Base-by-base conservation (phyloP, 2,888 invertebrate genomes). In the Oscheius onirici region DNA sequence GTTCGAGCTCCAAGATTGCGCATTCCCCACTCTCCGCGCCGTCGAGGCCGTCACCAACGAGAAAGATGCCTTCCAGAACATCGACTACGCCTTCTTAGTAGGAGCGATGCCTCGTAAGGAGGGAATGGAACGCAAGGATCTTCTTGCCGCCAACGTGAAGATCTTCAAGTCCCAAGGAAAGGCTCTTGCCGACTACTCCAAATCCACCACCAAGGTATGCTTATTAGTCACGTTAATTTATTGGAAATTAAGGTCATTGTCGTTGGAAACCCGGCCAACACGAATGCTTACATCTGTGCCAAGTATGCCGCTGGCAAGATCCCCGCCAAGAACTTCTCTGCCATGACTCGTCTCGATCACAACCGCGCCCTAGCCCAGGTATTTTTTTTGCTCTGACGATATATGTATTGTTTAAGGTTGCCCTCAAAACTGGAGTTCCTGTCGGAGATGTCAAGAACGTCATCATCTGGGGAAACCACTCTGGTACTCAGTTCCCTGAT, bases 381-480 rank as follows among this genome's bases (percentile, higher is more conserved):
- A 73, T 6, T 13, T 52, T 52, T 49, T 17, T 58, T 3, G 24
- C 24, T 13, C 40, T 26, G n/a, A 43, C 26, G 15, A 22, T 24
- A 34, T 8, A 34, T 10, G 8, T 22, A 20, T 43, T 52, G 26
- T 55, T 78, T 52, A 80, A 90, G 89, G 88, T 90, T 84, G 90
- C 90, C 28, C 80, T 83, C 2, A 86, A 88, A 55, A 77, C 90
- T 17, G 89, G 89, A 70, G 82, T 82, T 20, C 76, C 84, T 11
- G 81, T 94, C 34, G 91, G 92, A 74, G 91, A 92, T 87, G 93
- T 97, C 0, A 92, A 92, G 85, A 96, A 96, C 88, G 92, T 95
- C 17, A 93, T 95, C 75, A 97, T 99, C 88, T 99, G 99, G 99
- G 99, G 99, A 55, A 99, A 99, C 90, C 99, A 99, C 89, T 97